A percentile compares a stretch with the other conserved stretches of the same genome.
Evolutionary conservation across 2,888 invertebrate genomes (phyloP).

Genomic region (Portevinia maculata): DNA sequence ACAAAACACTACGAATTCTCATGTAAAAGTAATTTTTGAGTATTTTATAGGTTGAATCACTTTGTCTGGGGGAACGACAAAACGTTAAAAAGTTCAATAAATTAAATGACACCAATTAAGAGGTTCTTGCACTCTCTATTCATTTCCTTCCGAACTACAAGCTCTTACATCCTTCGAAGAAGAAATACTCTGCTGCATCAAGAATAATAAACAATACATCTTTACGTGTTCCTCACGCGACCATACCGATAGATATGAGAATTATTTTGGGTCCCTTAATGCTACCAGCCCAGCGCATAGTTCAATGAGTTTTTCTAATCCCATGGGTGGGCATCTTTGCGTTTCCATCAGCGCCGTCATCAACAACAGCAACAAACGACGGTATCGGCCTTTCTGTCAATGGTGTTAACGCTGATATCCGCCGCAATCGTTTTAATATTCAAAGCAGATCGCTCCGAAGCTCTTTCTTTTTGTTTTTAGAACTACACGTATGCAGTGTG

Average conservation of each 20-base stretch:
- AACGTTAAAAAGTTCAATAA: slow-evolving; percentile 30
- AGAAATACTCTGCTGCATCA: slow-evolving; percentile 11
- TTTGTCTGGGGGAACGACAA: slow-evolving; percentile 15
- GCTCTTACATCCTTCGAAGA: not conserved
- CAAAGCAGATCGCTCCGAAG: slow-evolving; percentile 39
- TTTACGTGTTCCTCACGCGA: not conserved
- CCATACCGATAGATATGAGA: slow-evolving; percentile 6
- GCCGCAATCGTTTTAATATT: slow-evolving; percentile 60
- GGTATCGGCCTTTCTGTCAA: slow-evolving; percentile 56
- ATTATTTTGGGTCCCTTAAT: slow-evolving; percentile 30
- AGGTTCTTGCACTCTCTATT: slow-evolving; percentile 43
- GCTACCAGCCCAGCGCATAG: not conserved
- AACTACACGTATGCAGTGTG: slow-evolving; percentile 4
- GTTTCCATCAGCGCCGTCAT: slow-evolving; percentile 50
- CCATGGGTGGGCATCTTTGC: slow-evolving; percentile 45
- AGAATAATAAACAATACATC: slow-evolving; percentile 17
- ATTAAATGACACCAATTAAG: slow-evolving; percentile 50
- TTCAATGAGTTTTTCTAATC: slow-evolving; percentile 23
- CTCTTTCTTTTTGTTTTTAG: slow-evolving; percentile 20
- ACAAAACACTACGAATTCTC: slow-evolving; percentile 21
- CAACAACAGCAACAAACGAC: slow-evolving; percentile 42
- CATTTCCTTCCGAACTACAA: slow-evolving; percentile 48
- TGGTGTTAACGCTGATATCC: slow-evolving; percentile 60
- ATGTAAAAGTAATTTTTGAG: slow-evolving; percentile 1
- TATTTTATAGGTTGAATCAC: slow-evolving; percentile 9